phyloP scores from a whole-genome alignment of 2,113 vertebrate species.

The Ascaphus truei region DNA sequence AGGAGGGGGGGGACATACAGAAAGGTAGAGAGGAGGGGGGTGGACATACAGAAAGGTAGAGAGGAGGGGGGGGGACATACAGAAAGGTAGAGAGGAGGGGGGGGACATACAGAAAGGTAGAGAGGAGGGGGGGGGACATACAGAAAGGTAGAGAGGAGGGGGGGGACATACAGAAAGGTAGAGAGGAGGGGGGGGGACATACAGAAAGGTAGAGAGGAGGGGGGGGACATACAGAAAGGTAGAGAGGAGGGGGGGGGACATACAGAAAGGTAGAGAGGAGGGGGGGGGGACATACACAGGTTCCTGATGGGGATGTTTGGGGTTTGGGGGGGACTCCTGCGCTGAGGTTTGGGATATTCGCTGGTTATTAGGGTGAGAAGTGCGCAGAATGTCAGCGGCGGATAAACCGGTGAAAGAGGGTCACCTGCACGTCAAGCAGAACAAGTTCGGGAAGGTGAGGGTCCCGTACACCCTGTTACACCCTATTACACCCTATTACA shows the following conservation, averaged over 20 bases:
- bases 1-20: no score
- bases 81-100: neutral
- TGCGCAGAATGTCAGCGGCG: neutral
- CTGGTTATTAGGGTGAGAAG: neutral
- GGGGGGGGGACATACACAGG: neutral
- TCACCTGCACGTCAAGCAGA: conserved; percentile 10
- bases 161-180: neutral
- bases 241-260: neutral
- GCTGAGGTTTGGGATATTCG: neutral
- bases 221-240: neutral
- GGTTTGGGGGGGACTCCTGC: neutral
- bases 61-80: neutral
- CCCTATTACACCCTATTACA: no score
- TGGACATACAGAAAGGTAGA: neutral
- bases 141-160: no score
- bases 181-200: neutral
- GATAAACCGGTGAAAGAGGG: conserved; percentile 2
- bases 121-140: neutral
- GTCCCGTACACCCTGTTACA: no score
- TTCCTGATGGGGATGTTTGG: neutral
- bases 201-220: neutral
- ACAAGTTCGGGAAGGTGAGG: conserved; percentile 22
- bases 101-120: neutral
- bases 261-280: neutral
- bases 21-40: neutral